Evolutionary conservation across 2,888 invertebrate species (phyloP), one percentile per base, ranked within the genome.

Genomic region (Dolichopus griseipennis): DNA sequence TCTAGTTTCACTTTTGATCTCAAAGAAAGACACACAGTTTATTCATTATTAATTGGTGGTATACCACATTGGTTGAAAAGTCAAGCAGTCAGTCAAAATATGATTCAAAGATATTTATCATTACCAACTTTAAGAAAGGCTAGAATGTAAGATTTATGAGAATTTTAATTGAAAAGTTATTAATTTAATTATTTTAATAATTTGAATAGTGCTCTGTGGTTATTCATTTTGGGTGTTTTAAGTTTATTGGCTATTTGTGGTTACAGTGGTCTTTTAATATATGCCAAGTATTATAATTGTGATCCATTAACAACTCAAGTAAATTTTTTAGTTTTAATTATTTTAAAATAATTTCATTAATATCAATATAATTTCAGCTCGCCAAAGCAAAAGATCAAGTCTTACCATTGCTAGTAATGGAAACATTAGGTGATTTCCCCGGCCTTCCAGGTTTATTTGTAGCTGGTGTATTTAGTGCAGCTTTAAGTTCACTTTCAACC

Each of bases 381-480:
- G 90, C 89, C 0, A 81, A 85, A 72, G 88, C 90, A 63, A 90
- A 89, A 74, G 91, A 92, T 75, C 91, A 95, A 81, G 81, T 95
- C 20, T 78, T 95, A 67, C 94, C 94, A 0, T 79, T 93, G 21
- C 82, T 93, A 67, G 93, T 95, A 18, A 93, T 94, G 91, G 90
- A 94, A 73, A 86, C 90, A n/a, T 78, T 94, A 20, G 88, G 89
- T 0, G 84, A 88, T 64, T 85, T 87, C 80, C 91, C 90, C 1
- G 95, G 95, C 2, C 81, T 96, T 72, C 90, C 93, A 0, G 95
- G 95, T 5, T 82, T 95, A 27, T 95, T 95, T 77, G 90, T 95
- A 0, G 93, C 95, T 63, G 93, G 94, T 34, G 90, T 95, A 1
- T 95, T 95, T 75, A 93, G 94, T 81, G 95, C 94, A 18, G 92